Percentiles rank a stretch among this genome's conserved stretches.
Evolutionary conservation across 1,140 invertebrate species (phyloP).

Genomic region (Danaus melanippus): DNA sequence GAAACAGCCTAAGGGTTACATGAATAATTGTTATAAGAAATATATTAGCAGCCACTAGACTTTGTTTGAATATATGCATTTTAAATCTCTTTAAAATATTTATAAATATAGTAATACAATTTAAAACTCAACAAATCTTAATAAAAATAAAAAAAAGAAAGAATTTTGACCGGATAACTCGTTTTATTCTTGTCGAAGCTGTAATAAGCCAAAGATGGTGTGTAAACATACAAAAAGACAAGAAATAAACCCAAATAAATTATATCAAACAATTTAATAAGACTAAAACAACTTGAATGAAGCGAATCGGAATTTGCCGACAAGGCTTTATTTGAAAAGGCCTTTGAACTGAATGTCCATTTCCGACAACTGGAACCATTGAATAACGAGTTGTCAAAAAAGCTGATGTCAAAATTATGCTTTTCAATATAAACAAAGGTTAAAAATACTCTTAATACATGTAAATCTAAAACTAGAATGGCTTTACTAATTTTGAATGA

Average conservation of each 20-base stretch:
- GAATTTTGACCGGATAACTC: no score
- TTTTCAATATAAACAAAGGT: conserved; percentile 25
- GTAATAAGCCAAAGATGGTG: conserved; percentile 15
- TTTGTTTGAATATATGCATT: no score
- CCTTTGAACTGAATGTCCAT: conserved; percentile 58
- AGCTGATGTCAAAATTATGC: conserved; percentile 44
- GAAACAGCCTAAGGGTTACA: no score
- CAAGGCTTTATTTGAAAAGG: conserved; percentile 41
- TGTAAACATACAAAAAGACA: conserved; percentile 25
- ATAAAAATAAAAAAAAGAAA: no score
- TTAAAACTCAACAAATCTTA: no score
- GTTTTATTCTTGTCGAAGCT: conserved; percentile 4
- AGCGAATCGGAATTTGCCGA: conserved; percentile 49
- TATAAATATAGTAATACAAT: no score
- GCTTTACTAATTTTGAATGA: no score
- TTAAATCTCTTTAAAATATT: no score
- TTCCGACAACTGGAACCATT: conserved; percentile 58
- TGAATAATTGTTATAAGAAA: no score
- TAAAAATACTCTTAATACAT: conserved; percentile 6
- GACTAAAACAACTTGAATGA: conserved; percentile 29
- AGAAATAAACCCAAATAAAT: conserved; percentile 30
- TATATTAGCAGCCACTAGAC: no score
- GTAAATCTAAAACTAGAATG: no score
- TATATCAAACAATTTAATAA: conserved; percentile 34
- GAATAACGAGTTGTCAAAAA: conserved; percentile 54